Evolutionary conservation across 2,888 invertebrate genomes (phyloP).

Genomic region (Sarcophaga subvicina): DNA sequence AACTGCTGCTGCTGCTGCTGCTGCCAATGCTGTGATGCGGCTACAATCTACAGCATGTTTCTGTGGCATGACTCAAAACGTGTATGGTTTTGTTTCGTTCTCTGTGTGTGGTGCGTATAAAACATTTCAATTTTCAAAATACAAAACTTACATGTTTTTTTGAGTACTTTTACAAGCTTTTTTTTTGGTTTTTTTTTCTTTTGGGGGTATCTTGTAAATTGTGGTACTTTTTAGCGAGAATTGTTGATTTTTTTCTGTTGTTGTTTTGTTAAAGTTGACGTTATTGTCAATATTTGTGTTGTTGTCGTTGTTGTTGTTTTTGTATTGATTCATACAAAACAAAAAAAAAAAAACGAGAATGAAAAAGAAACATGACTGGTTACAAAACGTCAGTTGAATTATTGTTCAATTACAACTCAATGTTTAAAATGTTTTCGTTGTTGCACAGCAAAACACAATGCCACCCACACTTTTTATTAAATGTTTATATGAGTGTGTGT

Average conservation of each 20-base stretch:
- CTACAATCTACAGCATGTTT: not conserved
- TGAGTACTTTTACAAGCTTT: not conserved
- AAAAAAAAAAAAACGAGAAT: no score
- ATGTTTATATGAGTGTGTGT: slow-evolving; percentile 9
- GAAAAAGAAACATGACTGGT: slow-evolving; percentile 58
- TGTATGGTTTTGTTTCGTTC: not conserved
- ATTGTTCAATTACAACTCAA: slow-evolving; percentile 69
- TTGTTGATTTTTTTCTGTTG: not conserved
- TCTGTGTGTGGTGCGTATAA: slow-evolving; percentile 60
- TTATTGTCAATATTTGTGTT: slow-evolving; percentile 28
- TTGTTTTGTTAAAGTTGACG: slow-evolving; percentile 22
- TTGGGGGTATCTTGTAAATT: slow-evolving; percentile 54
- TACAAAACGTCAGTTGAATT: slow-evolving; percentile 68
- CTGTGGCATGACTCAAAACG: not conserved
- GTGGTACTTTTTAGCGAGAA: slow-evolving; percentile 40
- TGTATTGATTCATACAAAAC: no score
- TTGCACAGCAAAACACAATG: slow-evolving; percentile 35
- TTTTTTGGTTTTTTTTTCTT: not conserved
- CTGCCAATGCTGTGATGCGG: not conserved
- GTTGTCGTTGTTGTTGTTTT: slow-evolving; percentile 39
- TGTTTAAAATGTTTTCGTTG: slow-evolving; percentile 44
- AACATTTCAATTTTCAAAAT: slow-evolving; percentile 67
- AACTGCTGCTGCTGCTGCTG: not conserved
- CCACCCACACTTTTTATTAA: slow-evolving; percentile 61
- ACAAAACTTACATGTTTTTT: slow-evolving; percentile 1